phyloP scores from a whole-genome alignment of 2,797 vertebrate genomes.

The Miichthys miiuy region DNA sequence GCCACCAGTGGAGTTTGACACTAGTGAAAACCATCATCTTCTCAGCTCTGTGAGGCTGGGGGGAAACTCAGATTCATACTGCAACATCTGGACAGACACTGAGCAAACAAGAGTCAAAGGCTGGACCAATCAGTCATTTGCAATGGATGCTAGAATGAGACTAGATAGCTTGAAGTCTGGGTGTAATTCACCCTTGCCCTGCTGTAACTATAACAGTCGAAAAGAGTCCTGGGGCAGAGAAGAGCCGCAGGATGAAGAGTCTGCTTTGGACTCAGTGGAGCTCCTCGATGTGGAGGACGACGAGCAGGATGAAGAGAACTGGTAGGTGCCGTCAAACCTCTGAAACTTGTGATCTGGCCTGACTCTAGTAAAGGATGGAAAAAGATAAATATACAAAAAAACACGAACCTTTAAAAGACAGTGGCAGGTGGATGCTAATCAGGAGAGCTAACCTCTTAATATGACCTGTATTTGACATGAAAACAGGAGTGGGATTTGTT shows the following conservation, averaged over 20 bases:
- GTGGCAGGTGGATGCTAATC: constrained; percentile 1
- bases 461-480: not conserved
- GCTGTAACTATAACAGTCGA: constrained; percentile 30
- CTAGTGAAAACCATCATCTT: constrained; percentile 10
- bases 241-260: constrained; percentile 50
- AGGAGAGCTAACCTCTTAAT: not conserved
- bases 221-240: constrained; percentile 53
- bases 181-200: constrained; percentile 34
- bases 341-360: not conserved
- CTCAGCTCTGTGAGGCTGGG: constrained; percentile 26
- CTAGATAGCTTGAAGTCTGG: constrained; percentile 69
- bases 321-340: constrained; percentile 67
- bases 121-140: constrained; percentile 55
- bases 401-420: not conserved
- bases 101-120: constrained; percentile 24
- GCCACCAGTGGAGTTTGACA: constrained; percentile 28
- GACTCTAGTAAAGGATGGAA: not conserved
- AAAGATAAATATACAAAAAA: not conserved
- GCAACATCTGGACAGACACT: constrained; percentile 44
- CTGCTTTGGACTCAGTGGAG: constrained; percentile 76
- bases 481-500: not conserved
- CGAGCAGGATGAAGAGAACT: constrained; percentile 74
- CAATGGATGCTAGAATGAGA: constrained; percentile 69
- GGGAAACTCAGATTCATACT: constrained; percentile 25
- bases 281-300: constrained; percentile 70